Conservation (phyloP, 2,113 vertebrate species). For the Corapipo altera region DNA sequence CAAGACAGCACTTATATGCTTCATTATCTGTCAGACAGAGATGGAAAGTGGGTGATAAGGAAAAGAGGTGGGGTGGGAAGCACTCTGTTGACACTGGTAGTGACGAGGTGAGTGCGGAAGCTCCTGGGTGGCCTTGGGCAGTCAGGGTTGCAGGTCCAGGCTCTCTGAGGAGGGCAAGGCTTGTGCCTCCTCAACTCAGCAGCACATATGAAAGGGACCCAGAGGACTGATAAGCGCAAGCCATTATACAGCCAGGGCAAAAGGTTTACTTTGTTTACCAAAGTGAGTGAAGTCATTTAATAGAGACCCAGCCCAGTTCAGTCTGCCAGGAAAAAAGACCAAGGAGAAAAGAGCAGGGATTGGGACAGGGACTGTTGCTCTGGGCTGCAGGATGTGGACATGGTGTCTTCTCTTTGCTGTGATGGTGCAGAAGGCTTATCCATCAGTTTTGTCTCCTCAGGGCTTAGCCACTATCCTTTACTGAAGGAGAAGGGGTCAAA, state of each 20-base stretch:
- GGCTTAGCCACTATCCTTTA: neutral
- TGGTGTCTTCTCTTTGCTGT: neutral
- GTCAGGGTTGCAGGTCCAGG: neutral
- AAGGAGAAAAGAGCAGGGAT: neutral
- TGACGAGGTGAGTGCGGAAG: neutral
- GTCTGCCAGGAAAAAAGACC: neutral
- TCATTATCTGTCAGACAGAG: slow-evolving; percentile 19
- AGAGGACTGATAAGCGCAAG: neutral
- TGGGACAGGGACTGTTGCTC: neutral
- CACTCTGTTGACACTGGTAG: neutral
- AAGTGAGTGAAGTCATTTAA: neutral
- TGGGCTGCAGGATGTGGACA: neutral
- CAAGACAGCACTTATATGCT: slow-evolving; percentile 18
- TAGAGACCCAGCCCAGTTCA: neutral
- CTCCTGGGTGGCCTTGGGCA: slow-evolving; percentile 45
- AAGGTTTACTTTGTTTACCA: neutral
- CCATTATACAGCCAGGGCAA: fast-evolving
- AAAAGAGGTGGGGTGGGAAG: neutral
- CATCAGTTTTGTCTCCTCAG: neutral
- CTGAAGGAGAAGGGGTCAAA: neutral
- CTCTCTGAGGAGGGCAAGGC: neutral
- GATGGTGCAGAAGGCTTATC: neutral
- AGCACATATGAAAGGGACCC: fast-evolving
- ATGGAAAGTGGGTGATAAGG: neutral
- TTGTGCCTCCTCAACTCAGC: neutral